Evolutionary conservation across 2,113 vertebrate genomes (phyloP), one percentile per base, ranked within the genome.

Genomic region (Elgaria multicarinata): DNA sequence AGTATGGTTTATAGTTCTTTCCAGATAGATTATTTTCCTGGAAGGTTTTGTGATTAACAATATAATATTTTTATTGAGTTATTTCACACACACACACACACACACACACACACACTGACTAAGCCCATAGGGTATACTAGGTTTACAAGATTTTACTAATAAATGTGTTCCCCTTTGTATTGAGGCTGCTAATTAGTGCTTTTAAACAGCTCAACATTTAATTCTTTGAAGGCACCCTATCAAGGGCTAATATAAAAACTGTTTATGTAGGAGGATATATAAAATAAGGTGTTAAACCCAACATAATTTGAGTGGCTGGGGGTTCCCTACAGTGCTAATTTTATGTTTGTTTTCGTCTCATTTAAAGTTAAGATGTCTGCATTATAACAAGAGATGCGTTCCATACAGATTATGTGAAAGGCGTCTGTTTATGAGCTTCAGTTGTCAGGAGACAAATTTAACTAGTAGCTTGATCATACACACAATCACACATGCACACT

Each of bases 211-310:
- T 96, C 96, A 90, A 93, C 92, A 79, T 93, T 91, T 92, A 95
- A 95, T 97, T 96, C 92, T 96, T 97, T 94, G 95, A 96, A 97
- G 95, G 85, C 78, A 88, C 93, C 89, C 58, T 95, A 96, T 96
- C 93, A 97, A 94, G 91, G 94, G 91, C 95, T 96, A 96, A 95
- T 95, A 96, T 96, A 77, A 97, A 97, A 97, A 95, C 96, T 97
- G 96, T 97, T 97, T 96, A 97, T 96, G 95, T 96, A 93, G 92
- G 92, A 96, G 91, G 93, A 91, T 94, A 95, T 95, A 95, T 96
- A 96, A 97, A 97, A 96, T 95, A 96, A 96, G 95, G 97, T 97
- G 96, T 96, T 97, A 97, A 97, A 97, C 92, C 93, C 94, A 94
- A 90, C 88, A 95, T 94, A 96, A 96, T 97, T 90, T 94, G 94